Base-by-base conservation (phyloP, 2,113 vertebrate species). In the Meles meles region DNA sequence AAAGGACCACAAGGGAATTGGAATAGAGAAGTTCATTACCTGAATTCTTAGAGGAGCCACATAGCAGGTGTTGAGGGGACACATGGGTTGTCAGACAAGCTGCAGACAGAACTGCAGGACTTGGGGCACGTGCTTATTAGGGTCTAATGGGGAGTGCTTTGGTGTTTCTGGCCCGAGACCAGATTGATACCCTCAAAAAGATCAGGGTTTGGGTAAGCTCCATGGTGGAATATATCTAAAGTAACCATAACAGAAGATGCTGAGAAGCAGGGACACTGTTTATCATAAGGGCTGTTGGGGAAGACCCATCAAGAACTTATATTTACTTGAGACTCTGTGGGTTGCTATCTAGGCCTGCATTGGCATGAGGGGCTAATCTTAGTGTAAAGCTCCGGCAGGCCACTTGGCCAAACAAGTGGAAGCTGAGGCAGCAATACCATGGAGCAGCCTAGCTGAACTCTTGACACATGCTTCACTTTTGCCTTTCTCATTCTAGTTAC, bases 401-500 rank as follows among this genome's bases (percentile, higher is more conserved):
- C 29, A 42, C 49, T 71, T 52, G 29, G 42, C 6, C 39, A 77
- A 69, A 84, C 34, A n/a, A 49, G 31, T 34, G 39, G 52, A 7
- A 79, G 31, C 23, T 2, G 15, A 61, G 34, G 25, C 47, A 69
- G 61, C 2, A 29, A 29, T n/a, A 52, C 27, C 34, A 37, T 31
- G 44, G 63, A 61, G 59, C 49, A 44, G 49, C 13, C 84, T 84
- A 93, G 25, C 34, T 59, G 61, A 52, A 93, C 83, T 90, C 61
- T 80, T 14, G 74, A 7, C 29, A n/a, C 5, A 79, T 47, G 63
- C 31, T 88, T 89, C 74, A 82, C 76, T 96, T 61, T 91, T 49
- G 9, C 42, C 7, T 65, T 94, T 84, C 34, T 8, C 4, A 23
- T 79, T 93, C 6, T 85, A 13, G 76, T 96, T 94, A 67, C 27